Evolutionary conservation across 2,888 invertebrate genomes (phyloP), one percentile per base, ranked within the genome.

Genomic region (Anthophora plumipes): DNA sequence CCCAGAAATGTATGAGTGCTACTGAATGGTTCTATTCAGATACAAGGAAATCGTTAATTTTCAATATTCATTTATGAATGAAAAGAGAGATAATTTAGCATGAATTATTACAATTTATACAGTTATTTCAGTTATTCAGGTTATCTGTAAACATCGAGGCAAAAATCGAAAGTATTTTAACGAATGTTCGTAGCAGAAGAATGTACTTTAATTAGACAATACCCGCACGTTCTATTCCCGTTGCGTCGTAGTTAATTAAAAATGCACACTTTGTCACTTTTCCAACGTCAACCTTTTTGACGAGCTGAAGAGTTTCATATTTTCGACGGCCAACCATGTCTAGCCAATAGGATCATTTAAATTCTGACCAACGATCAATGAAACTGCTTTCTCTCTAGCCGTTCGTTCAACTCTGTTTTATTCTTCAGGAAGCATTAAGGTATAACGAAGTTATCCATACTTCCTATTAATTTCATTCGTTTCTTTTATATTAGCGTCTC

Each of bases 331-430:
- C n/a, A 7, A 57, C 39, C 54, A 43, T 46, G 54, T 59, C 43
- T 73, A 67, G 64, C 57, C 39, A 63, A 43, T 55, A 46, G 67
- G 57, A 48, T 67, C 75, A 69, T 85, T 85, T 60, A 86, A 73
- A 85, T 85, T 85, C 86, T 63, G 60, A 9, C 63, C 84, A 48
- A 81, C 86, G 79, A 77, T 54, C 76, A 55, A 61, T 81, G 79
- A 81, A 75, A 77, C 77, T 79, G 78, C 85, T 85, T 85, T 86
- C 85, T 85, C 80, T 66, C 55, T 72, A 61, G 66, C 52, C 68
- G 31, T 60, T 54, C 76, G 61, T 73, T 25, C 46, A 46, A 39
- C 76, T 55, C 48, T 52, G 64, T 68, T 25, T 67, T 54, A 60
- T 59, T 73, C 74, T 50, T 63, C 20, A 60, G 39, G 63, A 67